These are phyloP conservation scores for Watersipora subatra DNA, from an alignment of 1,140 invertebrate species.

Conservation along the genomic window DNA sequence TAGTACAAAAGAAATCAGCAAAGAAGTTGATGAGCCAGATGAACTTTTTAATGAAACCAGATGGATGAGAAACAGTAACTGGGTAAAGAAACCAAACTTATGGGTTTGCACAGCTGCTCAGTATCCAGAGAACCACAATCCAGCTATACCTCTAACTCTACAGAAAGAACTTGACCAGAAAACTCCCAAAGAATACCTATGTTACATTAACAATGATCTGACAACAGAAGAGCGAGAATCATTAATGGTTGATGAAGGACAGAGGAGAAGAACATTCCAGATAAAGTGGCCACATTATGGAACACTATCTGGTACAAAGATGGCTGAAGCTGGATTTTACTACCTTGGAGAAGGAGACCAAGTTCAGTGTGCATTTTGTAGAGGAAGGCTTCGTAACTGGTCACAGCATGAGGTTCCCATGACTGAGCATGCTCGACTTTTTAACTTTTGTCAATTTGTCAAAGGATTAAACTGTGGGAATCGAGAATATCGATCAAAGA, in stretches of 20 bases:
- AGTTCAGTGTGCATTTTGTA: constrained; percentile 71
- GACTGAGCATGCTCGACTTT: constrained; percentile 74
- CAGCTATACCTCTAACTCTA: not conserved
- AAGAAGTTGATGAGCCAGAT: too few species aligned
- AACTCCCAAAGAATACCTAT: not conserved
- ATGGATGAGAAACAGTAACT: too few species aligned
- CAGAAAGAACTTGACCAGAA: not conserved
- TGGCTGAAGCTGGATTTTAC: constrained; percentile 49
- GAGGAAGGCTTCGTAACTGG: constrained; percentile 73
- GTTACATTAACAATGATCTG: not conserved
- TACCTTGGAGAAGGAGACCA: constrained; percentile 54
- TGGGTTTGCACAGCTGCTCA: not conserved
- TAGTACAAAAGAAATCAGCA: too few species aligned
- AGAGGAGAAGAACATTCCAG: constrained; percentile 49
- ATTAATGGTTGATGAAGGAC: constrained; percentile 5
- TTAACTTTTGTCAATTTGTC: constrained; percentile 62
- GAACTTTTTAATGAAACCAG: too few species aligned
- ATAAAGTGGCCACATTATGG: constrained; percentile 55
- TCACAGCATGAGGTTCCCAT: constrained; percentile 67
- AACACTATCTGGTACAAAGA: constrained; percentile 51
- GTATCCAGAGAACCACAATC: not conserved
- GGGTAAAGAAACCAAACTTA: too few species aligned
- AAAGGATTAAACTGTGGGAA: constrained; percentile 19
- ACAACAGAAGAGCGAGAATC: not conserved
- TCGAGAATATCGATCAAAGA: not conserved